A percentile compares a stretch with the other conserved stretches of the same genome.
Evolutionary conservation across 2,888 invertebrate genomes (phyloP).

Genomic region (Metellina segmentata): DNA sequence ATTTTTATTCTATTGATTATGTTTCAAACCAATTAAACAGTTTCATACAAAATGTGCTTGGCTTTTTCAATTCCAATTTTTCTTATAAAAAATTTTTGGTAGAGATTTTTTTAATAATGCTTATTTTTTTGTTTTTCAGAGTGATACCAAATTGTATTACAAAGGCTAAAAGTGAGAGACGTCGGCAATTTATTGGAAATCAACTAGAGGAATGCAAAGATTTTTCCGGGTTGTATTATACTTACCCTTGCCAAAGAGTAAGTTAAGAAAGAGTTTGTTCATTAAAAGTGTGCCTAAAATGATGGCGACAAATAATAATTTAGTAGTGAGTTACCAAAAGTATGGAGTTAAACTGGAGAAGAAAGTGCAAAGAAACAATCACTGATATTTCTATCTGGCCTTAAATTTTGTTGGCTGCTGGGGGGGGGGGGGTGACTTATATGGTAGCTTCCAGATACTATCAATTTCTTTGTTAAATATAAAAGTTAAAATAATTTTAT

Average conservation of each 20-base stretch:
- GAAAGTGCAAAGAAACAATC: too few relatives aligned
- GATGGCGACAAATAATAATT: too few relatives aligned
- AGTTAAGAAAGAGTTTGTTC: slow-evolving; percentile 50
- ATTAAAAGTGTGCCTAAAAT: too few relatives aligned
- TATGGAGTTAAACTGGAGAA: too few relatives aligned
- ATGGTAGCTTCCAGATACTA: too few relatives aligned
- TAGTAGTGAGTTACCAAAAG: too few relatives aligned
- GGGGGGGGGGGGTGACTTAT: too few relatives aligned
- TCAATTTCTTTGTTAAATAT: too few relatives aligned
- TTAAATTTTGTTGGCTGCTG: too few relatives aligned
- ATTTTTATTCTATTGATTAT: not conserved
- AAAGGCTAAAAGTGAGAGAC: slow-evolving; percentile 97
- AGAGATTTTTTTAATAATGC: not conserved
- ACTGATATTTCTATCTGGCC: too few relatives aligned
- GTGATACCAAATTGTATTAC: slow-evolving; percentile 96
- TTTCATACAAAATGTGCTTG: not conserved
- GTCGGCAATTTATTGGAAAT: slow-evolving; percentile 94
- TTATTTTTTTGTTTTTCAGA: slow-evolving; percentile 80
- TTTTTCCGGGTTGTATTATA: slow-evolving; percentile 95
- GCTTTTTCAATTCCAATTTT: not conserved
- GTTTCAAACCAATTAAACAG: too few relatives aligned
- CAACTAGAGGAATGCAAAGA: slow-evolving; percentile 98
- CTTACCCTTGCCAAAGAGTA: slow-evolving; percentile 93
- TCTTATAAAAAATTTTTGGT: not conserved
- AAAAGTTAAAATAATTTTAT: too few relatives aligned